phyloP scores from a whole-genome alignment of 1,140 invertebrate genomes.

The Daktulosphaira vitifoliae region DNA sequence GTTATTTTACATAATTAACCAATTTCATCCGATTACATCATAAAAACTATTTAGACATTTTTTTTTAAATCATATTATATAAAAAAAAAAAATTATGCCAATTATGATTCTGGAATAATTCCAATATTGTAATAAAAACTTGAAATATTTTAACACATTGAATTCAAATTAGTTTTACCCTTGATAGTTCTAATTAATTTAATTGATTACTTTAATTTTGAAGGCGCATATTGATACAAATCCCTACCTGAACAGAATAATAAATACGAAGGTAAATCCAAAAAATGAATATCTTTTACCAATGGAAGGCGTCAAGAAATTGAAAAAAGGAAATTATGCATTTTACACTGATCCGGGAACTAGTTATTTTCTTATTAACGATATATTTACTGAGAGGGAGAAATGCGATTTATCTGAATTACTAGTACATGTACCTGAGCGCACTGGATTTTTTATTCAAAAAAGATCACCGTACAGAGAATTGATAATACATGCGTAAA shows the following conservation, averaged over 20 bases:
- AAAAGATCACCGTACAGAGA: slow-evolving; percentile 16
- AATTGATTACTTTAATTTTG: too few species aligned
- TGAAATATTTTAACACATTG: too few species aligned
- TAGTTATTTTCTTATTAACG: slow-evolving; percentile 37
- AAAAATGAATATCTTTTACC: slow-evolving; percentile 36
- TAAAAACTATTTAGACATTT: too few species aligned
- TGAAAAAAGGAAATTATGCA: slow-evolving; percentile 35
- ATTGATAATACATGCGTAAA: slow-evolving; percentile 9
- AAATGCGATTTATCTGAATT: slow-evolving; percentile 42
- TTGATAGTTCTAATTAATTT: too few species aligned
- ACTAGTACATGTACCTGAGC: slow-evolving; percentile 35
- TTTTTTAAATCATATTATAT: too few species aligned
- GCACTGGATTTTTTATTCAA: neutral
- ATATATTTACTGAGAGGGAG: slow-evolving; percentile 41
- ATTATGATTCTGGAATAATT: too few species aligned
- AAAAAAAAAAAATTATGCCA: too few species aligned
- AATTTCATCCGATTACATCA: too few species aligned
- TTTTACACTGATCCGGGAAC: slow-evolving; percentile 34
- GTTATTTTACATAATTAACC: too few species aligned
- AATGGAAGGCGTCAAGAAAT: slow-evolving; percentile 43
- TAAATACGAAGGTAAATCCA: slow-evolving; percentile 4
- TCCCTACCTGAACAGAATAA: slow-evolving; percentile 4
- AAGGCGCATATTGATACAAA: neutral
- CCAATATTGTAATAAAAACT: too few species aligned
- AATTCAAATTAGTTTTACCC: too few species aligned